phyloP scores from a whole-genome alignment of 2,888 invertebrate genomes.

The Acrobasis repandana region DNA sequence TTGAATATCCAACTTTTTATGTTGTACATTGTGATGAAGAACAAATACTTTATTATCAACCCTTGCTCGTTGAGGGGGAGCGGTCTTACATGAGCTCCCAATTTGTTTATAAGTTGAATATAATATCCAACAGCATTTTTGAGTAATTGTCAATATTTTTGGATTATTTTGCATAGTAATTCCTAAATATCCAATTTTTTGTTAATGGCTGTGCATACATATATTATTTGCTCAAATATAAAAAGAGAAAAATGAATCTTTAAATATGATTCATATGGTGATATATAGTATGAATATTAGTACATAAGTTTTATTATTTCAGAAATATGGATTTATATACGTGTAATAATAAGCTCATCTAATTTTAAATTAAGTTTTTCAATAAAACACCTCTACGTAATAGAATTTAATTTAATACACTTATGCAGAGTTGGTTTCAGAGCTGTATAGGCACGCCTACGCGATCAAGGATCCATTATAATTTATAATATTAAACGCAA shows the following conservation, averaged over 20 bases:
- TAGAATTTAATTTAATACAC: not conserved
- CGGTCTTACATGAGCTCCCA: constrained; percentile 44
- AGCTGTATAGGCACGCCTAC: constrained; percentile 7
- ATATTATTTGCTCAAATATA: too few species aligned
- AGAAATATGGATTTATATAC: too few species aligned
- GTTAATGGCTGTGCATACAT: too few species aligned
- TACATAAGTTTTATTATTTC: too few species aligned
- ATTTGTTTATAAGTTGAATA: constrained; percentile 21
- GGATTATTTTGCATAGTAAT: not conserved
- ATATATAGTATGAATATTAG: too few species aligned
- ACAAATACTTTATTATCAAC: constrained; percentile 68
- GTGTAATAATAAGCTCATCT: not conserved
- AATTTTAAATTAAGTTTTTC: not conserved
- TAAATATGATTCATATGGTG: too few species aligned
- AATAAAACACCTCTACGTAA: not conserved
- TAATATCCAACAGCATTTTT: constrained; percentile 1
- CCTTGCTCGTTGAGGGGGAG: constrained; percentile 72
- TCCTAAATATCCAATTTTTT: too few species aligned
- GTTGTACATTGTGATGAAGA: too few species aligned
- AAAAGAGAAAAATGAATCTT: too few species aligned
- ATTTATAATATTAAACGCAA: constrained; percentile 36
- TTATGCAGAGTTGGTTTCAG: not conserved
- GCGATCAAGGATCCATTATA: constrained; percentile 24
- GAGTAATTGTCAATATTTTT: not conserved
- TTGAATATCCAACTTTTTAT: too few species aligned